A percentile compares a stretch with the other conserved stretches of the same genome.
These are phyloP conservation scores for Mnemiopsis leidyi DNA, from an alignment of 37 sponge, comb jelly and placozoan genomes.

Conservation along the genomic window DNA sequence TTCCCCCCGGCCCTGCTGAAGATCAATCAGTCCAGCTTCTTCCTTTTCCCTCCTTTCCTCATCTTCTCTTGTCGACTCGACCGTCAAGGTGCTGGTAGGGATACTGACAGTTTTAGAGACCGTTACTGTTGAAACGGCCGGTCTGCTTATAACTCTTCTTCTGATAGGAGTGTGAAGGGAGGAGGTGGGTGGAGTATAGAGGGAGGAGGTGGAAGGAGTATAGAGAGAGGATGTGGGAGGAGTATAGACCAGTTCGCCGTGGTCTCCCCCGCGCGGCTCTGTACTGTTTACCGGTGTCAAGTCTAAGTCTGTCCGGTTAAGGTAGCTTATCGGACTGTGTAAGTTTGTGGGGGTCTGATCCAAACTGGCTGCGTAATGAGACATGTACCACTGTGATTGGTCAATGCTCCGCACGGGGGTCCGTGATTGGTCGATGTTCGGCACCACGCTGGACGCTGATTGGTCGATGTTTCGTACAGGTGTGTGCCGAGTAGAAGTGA, in stretches of 20 bases:
- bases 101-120: constrained; percentile 23
- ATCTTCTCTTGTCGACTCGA: no score
- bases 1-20: no score
- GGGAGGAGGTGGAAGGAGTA: neutral
- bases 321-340: neutral
- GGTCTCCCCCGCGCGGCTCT: neutral
- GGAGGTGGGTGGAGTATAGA: neutral
- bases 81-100: neutral
- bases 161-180: constrained; percentile 19
- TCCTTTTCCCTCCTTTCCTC: neutral
- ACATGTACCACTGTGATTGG: neutral
- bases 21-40: neutral
- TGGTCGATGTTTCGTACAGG: neutral
- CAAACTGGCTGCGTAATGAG: neutral
- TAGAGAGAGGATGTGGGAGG: neutral
- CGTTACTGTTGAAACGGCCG: neutral
- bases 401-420: neutral
- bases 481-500: neutral
- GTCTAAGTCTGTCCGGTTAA: neutral
- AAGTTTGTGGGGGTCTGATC: neutral
- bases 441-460: neutral
- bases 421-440: neutral
- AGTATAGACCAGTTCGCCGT: neutral
- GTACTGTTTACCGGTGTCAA: neutral
- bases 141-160: neutral